Base-by-base conservation (phyloP, 1,140 invertebrate genomes). In the Bombus sibiricus region DNA sequence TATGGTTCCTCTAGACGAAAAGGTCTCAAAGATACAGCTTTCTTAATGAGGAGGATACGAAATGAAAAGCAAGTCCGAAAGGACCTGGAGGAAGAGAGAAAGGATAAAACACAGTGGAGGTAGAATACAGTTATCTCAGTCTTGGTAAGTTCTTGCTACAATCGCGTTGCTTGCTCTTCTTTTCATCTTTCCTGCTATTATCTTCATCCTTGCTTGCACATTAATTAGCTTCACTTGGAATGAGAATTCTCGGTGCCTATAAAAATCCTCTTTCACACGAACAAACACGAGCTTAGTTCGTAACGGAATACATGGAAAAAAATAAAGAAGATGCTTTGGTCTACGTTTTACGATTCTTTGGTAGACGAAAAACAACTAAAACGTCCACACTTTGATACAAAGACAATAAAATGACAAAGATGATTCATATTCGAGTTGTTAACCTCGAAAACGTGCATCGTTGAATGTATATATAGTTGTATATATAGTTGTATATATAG, bases 111-210 rank as follows among this genome's bases (percentile, higher is more conserved):
- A 66, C 43, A 80, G 53, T 43, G 41, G 66, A 72, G 64, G 57
- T 59, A 84, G 83, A 79, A 80, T 84, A 84, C 83, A 84, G 83
- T 84, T 84, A 84, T 72, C 66, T 57, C n/a, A 39, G n/a, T 57
- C 66, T 59, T 76, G 66, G 75, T 41, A 47, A 80, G 53, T 84
- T 84, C 76, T 80, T 77, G 76, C 76, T 28, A 34, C 28, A 53
- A 53, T 84, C 83, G 41, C 53, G 83, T 84, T 41, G 37, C 66
- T 41, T 25, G 76, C 53, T 84, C 76, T 72, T 84, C 82, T 84
- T 84, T 84, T 80, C 76, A 79, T 79, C 76, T 84, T 79, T 84
- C 83, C 83, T 79, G 53, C 76, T 15, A 84, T 84, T 84, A 84
- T 84, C 66, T 47, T 43, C 37, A 84, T 71, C 66, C 83, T 80